phyloP scores from a whole-genome alignment of 2,797 vertebrate genomes.

The Cuniculus paca region DNA sequence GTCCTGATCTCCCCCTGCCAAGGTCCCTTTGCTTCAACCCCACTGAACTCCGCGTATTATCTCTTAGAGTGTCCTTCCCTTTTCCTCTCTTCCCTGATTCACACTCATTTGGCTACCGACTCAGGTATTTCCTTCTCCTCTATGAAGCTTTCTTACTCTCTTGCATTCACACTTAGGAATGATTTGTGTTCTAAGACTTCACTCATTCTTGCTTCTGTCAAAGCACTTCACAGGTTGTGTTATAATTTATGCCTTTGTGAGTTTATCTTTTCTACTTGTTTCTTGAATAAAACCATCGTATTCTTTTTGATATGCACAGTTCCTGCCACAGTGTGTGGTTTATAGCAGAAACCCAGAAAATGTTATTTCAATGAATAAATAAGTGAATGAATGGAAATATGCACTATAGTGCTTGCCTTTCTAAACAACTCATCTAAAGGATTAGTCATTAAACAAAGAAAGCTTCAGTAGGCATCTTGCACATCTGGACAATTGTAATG shows the following conservation, averaged over 20 bases:
- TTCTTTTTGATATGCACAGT: constrained; percentile 17
- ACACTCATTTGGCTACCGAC: neutral
- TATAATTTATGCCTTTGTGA: constrained; percentile 23
- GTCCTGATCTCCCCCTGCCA: neutral
- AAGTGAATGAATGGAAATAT: constrained; percentile 64
- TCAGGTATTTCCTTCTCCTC: neutral
- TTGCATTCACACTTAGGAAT: neutral
- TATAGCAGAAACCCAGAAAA: constrained; percentile 14
- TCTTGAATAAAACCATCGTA: constrained; percentile 14
- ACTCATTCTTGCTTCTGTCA: neutral
- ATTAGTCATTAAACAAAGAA: constrained; percentile 66
- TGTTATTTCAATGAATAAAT: constrained; percentile 63
- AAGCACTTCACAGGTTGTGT: neutral
- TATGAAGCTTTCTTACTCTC: neutral
- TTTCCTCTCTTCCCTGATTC: neutral
- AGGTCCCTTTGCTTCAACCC: neutral
- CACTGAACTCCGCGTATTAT: neutral
- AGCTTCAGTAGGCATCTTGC: constrained; percentile 52
- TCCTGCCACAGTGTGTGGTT: neutral
- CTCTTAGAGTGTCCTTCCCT: neutral
- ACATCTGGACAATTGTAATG: constrained; percentile 81
- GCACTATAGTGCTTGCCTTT: constrained; percentile 39
- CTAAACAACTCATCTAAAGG: constrained; percentile 58
- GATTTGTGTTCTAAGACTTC: neutral
- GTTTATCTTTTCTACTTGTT: constrained; percentile 45